phyloP scores from a whole-genome alignment of 2,888 invertebrate genomes.

The Isoperla grammatica region DNA sequence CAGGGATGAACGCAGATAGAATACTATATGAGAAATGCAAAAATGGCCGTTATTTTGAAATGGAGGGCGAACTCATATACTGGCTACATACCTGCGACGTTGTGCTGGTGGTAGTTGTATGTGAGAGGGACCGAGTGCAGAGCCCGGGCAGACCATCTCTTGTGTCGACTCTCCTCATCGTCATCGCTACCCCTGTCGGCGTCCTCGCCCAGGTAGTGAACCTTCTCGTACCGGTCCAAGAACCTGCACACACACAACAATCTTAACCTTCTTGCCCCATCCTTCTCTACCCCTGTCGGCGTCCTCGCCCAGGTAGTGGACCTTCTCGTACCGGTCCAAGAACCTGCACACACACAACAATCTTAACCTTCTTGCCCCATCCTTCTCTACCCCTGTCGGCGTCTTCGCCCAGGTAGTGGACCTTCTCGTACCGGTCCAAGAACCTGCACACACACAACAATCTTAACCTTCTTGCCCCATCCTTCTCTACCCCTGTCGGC shows the following conservation, averaged over 20 bases:
- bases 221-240: conserved; percentile 83
- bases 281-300: no score
- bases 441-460: conserved; percentile 45
- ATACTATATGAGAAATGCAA: no score
- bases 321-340: conserved; percentile 83
- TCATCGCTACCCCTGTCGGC: conserved; percentile 73
- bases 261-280: no score
- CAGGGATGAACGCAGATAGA: no score
- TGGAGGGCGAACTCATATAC: no score
- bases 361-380: no score
- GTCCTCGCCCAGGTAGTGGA: conserved; percentile 84
- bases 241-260: conserved; percentile 58
- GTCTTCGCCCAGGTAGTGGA: no score
- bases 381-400: no score
- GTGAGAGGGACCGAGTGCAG: conserved; percentile 64
- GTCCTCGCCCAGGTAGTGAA: conserved; percentile 85
- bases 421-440: conserved; percentile 47
- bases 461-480: no score
- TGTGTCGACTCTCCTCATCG: conserved; percentile 66
- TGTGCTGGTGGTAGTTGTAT: conserved; percentile 75
- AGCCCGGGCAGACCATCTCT: conserved; percentile 58
- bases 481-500: no score
- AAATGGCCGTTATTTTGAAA: no score
- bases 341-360: conserved; percentile 47
- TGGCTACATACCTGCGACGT: conserved; percentile 59